phyloP scores from a whole-genome alignment of 2,797 vertebrate genomes.

The Enteromius mattozi region DNA sequence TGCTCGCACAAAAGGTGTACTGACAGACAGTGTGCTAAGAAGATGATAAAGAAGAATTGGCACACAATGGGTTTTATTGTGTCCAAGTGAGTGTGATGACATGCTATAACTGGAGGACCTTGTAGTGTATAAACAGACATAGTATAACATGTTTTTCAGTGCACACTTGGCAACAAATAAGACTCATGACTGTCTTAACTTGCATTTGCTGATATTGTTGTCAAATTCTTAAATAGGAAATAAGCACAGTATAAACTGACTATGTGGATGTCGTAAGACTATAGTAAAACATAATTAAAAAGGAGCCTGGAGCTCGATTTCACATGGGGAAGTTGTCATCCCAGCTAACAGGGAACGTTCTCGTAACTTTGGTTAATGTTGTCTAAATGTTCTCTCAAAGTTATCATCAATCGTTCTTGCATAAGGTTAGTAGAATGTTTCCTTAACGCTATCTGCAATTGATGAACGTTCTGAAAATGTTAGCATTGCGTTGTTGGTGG shows the following conservation, averaged over 20 bases:
- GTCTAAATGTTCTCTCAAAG: no score
- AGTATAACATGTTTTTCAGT: background rate
- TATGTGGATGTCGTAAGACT: background rate
- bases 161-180: background rate
- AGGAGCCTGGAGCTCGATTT: background rate
- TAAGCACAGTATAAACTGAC: background rate
- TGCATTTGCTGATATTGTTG: background rate
- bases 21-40: slow-evolving; percentile 1
- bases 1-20: background rate
- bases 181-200: background rate
- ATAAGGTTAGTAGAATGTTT: no score
- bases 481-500: no score
- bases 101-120: background rate
- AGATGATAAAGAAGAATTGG: background rate
- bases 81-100: background rate
- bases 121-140: slow-evolving; percentile 9
- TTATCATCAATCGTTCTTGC: no score
- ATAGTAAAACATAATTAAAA: background rate
- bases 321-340: background rate
- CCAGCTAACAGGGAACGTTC: no score
- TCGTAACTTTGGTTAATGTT: no score
- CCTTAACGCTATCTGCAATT: no score
- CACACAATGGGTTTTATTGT: slow-evolving; percentile 2
- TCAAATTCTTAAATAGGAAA: background rate
- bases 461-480: no score